Conservation (phyloP, 2,888 invertebrate species). For the Acanthacorydalis orientalis region DNA sequence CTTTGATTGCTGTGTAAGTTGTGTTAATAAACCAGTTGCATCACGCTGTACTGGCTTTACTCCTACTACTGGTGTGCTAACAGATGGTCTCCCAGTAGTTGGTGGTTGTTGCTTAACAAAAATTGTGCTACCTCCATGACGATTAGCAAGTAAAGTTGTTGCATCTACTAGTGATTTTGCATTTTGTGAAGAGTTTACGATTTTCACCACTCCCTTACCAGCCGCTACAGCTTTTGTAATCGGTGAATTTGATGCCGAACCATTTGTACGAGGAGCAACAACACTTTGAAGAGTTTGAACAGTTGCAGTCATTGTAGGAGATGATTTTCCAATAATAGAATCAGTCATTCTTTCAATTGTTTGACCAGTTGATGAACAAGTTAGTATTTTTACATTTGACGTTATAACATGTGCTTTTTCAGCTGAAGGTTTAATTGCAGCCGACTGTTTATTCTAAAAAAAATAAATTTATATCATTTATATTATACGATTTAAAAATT, state of each 20-base stretch:
- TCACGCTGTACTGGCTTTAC: slow-evolving; percentile 15
- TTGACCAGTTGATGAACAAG: no score
- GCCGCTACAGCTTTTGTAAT: slow-evolving; percentile 16
- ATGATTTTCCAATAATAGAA: neutral
- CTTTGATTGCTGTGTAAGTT: neutral
- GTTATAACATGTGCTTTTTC: neutral
- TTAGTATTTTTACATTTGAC: no score
- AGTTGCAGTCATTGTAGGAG: slow-evolving; percentile 3
- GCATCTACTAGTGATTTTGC: slow-evolving; percentile 31
- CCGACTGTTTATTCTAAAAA: no score
- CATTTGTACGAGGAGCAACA: slow-evolving; percentile 19
- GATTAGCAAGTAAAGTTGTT: slow-evolving; percentile 19
- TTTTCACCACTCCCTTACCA: slow-evolving; percentile 23
- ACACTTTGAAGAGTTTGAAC: slow-evolving; percentile 23
- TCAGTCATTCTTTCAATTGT: no score
- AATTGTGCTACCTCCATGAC: slow-evolving; percentile 9
- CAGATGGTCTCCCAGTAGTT: slow-evolving; percentile 9
- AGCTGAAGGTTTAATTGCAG: neutral
- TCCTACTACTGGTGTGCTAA: slow-evolving; percentile 14
- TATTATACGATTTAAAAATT: no score
- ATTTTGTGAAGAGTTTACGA: slow-evolving; percentile 20
- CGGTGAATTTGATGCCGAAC: slow-evolving; percentile 20
- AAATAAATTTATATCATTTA: neutral
- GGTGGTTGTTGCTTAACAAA: slow-evolving; percentile 12
- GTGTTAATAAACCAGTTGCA: neutral